Evolutionary conservation across 2,797 vertebrate species (phyloP).

Genomic region (Smutsia temminckii): DNA sequence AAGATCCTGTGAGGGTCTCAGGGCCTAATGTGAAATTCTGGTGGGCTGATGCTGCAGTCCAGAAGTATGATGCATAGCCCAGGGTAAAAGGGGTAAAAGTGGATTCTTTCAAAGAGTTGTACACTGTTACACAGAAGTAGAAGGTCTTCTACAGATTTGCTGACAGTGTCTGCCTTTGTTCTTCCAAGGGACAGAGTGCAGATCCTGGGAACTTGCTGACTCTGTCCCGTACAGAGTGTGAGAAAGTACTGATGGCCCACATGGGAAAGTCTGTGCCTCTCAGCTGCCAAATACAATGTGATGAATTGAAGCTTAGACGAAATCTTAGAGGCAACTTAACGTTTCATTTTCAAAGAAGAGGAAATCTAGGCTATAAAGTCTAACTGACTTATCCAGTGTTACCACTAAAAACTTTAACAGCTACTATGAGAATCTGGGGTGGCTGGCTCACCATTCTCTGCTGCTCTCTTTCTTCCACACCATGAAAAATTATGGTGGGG

Average conservation of each 20-base stretch:
- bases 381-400: background rate
- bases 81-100: background rate
- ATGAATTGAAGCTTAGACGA: background rate
- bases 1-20: background rate
- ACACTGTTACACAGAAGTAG: background rate
- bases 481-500: too few species aligned
- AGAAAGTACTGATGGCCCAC: background rate
- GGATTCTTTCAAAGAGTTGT: background rate
- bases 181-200: background rate
- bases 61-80: background rate
- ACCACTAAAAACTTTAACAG: background rate
- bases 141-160: background rate
- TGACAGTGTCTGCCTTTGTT: background rate
- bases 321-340: background rate
- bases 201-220: background rate
- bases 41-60: background rate
- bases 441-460: background rate
- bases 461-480: background rate
- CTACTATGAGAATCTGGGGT: background rate
- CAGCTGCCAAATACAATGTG: background rate
- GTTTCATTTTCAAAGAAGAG: background rate
- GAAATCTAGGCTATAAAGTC: background rate
- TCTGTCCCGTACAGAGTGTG: background rate
- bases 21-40: background rate
- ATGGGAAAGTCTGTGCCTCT: background rate